These are phyloP conservation scores for Falco cherrug DNA, from an alignment of 2,797 vertebrate species.

Conservation along the genomic window DNA sequence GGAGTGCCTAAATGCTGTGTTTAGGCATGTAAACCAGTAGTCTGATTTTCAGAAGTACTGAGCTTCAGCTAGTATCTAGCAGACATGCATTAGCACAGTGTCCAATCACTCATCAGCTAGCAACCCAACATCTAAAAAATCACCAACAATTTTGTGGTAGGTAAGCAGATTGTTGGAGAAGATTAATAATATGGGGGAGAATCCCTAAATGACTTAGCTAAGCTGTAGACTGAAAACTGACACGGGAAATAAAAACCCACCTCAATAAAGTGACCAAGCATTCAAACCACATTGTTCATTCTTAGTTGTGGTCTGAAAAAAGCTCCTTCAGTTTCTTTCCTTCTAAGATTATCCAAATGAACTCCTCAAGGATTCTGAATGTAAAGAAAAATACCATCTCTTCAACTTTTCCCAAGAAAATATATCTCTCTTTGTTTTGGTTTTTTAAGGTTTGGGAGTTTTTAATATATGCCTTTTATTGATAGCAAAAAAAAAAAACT, in stretches of 20 bases:
- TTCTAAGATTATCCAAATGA: neutral
- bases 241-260: fast-evolving
- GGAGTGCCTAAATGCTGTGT: neutral
- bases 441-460: neutral
- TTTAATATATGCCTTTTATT: neutral
- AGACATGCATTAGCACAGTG: neutral
- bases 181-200: neutral
- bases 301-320: neutral
- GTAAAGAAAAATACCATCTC: neutral
- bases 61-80: neutral
- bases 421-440: neutral
- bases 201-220: neutral
- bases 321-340: neutral
- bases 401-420: neutral
- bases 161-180: neutral
- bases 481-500: neutral
- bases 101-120: neutral
- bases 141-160: neutral
- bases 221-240: neutral
- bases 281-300: neutral
- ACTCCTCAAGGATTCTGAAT: neutral
- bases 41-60: neutral
- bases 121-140: neutral
- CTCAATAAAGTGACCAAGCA: neutral
- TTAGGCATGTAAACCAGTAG: neutral